Percentiles rank a stretch among this genome's conserved stretches.
phyloP scores from a whole-genome alignment of 2,888 invertebrate species.

The Pyrochroa serraticornis region DNA sequence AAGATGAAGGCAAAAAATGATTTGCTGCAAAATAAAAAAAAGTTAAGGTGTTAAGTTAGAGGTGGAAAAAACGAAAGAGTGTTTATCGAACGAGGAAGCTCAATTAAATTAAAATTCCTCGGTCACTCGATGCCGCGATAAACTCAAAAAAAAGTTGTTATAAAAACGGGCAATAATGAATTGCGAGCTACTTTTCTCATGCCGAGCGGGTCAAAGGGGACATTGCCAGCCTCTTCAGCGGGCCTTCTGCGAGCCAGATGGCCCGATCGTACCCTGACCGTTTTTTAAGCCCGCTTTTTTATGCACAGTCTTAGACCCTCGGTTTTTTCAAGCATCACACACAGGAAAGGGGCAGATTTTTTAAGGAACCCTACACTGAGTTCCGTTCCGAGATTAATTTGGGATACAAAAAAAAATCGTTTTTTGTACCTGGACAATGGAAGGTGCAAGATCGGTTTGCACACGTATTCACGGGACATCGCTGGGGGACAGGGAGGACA shows the following conservation, averaged over 20 bases:
- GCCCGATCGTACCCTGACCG: constrained; percentile 56
- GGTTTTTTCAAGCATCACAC: constrained; percentile 46
- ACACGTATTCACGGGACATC: constrained; percentile 42
- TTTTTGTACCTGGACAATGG: constrained; percentile 56
- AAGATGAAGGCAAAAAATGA: too few relatives aligned
- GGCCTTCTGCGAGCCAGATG: constrained; percentile 54
- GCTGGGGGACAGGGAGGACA: constrained; percentile 31
- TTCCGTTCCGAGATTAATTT: constrained; percentile 59
- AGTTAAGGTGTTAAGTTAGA: neutral
- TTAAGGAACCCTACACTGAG: constrained; percentile 58
- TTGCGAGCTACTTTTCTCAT: constrained; percentile 47
- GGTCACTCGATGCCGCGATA: constrained; percentile 46
- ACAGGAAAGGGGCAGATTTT: constrained; percentile 60
- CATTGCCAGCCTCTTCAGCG: constrained; percentile 49
- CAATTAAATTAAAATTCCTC: constrained; percentile 34
- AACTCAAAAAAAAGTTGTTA: constrained; percentile 23
- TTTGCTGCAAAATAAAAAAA: neutral
- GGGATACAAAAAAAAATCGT: constrained; percentile 51
- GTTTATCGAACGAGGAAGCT: constrained; percentile 7
- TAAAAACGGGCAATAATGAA: constrained; percentile 26
- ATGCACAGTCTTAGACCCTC: constrained; percentile 52
- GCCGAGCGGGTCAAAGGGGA: constrained; percentile 53
- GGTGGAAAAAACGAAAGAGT: neutral
- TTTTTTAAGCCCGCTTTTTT: constrained; percentile 59
- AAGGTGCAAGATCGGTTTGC: constrained; percentile 56